Evolutionary conservation across 2,797 vertebrate genomes (phyloP), one percentile per base, ranked within the genome.

Genomic region (Myioborus miniatus): DNA sequence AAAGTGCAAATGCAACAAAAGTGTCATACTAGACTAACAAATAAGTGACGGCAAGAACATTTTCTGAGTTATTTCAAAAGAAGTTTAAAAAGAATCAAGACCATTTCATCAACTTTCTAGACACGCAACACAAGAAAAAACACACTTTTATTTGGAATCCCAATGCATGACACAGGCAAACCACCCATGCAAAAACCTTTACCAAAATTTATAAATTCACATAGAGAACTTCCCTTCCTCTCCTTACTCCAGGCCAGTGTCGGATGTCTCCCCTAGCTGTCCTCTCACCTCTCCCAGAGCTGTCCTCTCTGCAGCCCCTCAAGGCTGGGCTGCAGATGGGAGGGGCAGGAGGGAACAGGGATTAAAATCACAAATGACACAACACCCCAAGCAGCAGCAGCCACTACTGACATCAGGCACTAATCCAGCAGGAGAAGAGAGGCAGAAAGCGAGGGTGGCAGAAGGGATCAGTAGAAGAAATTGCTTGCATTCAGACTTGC

Each of bases 401-500:
- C 39, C 67, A n/a, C 46, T 43, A 21, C 52, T 17, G 24, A 63
- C 95, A 97, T 96, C 94, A 97, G 97, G 97, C 11, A 4, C 90
- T 98, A 98, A 97, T 97, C 94, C 96, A 94, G 81, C 78, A 77
- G 87, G 55, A 75, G 70, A 86, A 56, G 75, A 91, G 89, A 55
- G 14, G 69, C 79, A 92, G 90, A 94, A 96, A 96, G 95, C 46
- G 2, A 97, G 91, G 95, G 95, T 93, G 94, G 96, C 95, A 96
- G 96, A 97, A 96, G 85, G 95, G 97, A 98, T 98, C 97, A 98
- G 97, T 83, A 97, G 96, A 96, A 95, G 94, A 95, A 98, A 97
- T 12, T 58, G 96, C 97, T 97, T 97, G 96, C 97, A 98, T 98
- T 98, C 97, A 98, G 95, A 97, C 95, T 98, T 88, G 71, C 93